Evolutionary conservation across 2,888 invertebrate species (phyloP), one percentile per base, ranked within the genome.

Genomic region (Rhaphigaster nebulosa): DNA sequence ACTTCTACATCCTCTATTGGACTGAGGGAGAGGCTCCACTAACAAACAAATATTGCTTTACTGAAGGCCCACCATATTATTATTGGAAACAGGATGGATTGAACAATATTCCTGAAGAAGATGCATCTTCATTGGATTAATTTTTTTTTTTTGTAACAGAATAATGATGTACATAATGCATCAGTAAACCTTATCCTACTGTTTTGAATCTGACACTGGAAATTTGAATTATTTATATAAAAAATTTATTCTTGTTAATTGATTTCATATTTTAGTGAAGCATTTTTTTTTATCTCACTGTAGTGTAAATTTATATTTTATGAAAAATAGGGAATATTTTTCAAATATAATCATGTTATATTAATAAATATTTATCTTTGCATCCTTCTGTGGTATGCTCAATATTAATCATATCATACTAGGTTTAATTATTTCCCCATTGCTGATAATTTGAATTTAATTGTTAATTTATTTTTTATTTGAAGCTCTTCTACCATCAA

Each of bases 1-100:
- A 98, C 94, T 98, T 98, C 94, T 98, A 98, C 94, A 94, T 98
- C 2, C 98, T 98, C 97, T 98, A 98, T 94, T 98, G 97, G 94
- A 97, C 98, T 0, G 96, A 97, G 90, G 95, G 96, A 90, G 96
- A 95, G 26, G 95, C 96, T 5, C 97, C 98, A 0, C 94, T 98
- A 8, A 94, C 96, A 0, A 96, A 96, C 94, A 97, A 97, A 93
- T 97, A 97, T 93, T 98, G 97, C 93, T 98, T 98, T 93, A 96
- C 96, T 10, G 94, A 94, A 90, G 99, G 99, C 13, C 97, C 98
- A 3, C 98, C 99, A 0, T 94, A 94, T 92, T 98, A 97, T 94
- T 96, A 96, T 93, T 99, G 99, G 99, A 94, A 95, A 87, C 95
- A 95, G 2, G 94, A 95, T 87, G 95, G 95, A 90, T 95, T 98